Base-by-base conservation (phyloP, 2,113 vertebrate genomes). In the Eubucco bourcierii region DNA sequence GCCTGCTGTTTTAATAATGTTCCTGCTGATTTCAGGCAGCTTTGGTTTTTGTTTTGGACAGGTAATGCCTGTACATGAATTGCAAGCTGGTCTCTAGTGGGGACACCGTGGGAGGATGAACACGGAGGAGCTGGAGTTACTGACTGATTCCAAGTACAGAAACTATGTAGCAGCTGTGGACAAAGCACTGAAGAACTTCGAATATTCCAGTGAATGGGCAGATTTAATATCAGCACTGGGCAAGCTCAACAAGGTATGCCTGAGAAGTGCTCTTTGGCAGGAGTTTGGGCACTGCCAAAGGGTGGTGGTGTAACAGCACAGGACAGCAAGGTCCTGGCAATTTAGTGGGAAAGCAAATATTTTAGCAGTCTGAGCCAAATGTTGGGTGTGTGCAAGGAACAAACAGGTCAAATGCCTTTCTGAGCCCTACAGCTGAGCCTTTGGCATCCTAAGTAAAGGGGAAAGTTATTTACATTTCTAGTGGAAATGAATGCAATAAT, bases 131-230 rank as follows among this genome's bases (percentile, higher is more conserved):
- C 94, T 99, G 98, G 99, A 99, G 97, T 98, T 99, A 94, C 93
- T 99, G 96, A 97, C 98, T 98, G 99, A 99, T 98, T 99, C 99
- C 84, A 99, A 99, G 87, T 99, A 99, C 96, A 98, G 99, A 96
- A 99, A 99, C 97, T 99, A 99, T 97, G 99, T 99, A 95, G 99
- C 99, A 46, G 99, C 99, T 46, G 98, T 99, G 94, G 99, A 99
- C 98, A 99, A 99, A 97, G 99, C 99, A 37, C 98, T 99, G 73
- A 99, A 99, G 97, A 99, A 98, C 97, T 99, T 99, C 91, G 99
- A 99, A 96, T 99, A 99, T 96, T 99, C 99, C 93, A 99, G 99
- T 86, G 99, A 99, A 97, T 99, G 99, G 99, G 99, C 99, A 33
- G 99, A 99, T 96, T 98, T 99, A 90, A 99, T 99, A 97, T 99